Base-by-base conservation (phyloP, 2,113 vertebrate genomes). In the Columba janthina region DNA sequence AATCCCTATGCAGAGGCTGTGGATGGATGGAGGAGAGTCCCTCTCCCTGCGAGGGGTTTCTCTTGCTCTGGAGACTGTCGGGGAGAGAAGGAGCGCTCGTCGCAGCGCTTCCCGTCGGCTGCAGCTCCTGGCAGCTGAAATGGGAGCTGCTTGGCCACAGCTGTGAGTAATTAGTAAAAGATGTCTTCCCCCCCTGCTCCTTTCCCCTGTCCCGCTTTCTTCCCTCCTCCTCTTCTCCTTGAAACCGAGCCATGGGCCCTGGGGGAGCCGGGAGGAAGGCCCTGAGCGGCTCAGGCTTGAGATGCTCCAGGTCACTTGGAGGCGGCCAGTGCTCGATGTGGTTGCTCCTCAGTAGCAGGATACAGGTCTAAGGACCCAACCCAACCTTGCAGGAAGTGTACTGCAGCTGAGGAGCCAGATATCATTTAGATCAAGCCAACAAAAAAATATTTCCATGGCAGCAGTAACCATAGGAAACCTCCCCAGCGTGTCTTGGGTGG, bases 391-490 rank as follows among this genome's bases (percentile, higher is more conserved):
- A 38, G 91, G 94, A 96, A 95, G 78, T 25, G 9, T 44, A 12
- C 36, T 81, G 74, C 69, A 78, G 62, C 75, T 38, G 5, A 54
- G 72, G 57, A 96, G 79, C 91, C 80, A 72, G 94, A 90, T 95
- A 95, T 94, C 96, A 97, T 94, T 97, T 97, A 97, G 96, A 96
- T 94, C 89, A 57, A 92, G 93, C 95, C 95, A 96, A 95, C 91
- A 93, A 96, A 94, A 95, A 92, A 92, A 83, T 26, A 98, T 98
- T 97, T 98, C 97, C 98, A 98, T 98, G 93, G 97, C 95, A 98
- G 98, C 98, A 85, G 97, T 98, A 98, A 98, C 97, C 97, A 98
- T 97, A 97, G 98, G 97, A 98, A 97, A 97, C 97, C 94, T 98
- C 95, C 94, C 88, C 69, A 94, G 92, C 26, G 17, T 94, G 95